phyloP scores from a whole-genome alignment of 2,113 vertebrate species.

The Oenanthe melanoleuca region DNA sequence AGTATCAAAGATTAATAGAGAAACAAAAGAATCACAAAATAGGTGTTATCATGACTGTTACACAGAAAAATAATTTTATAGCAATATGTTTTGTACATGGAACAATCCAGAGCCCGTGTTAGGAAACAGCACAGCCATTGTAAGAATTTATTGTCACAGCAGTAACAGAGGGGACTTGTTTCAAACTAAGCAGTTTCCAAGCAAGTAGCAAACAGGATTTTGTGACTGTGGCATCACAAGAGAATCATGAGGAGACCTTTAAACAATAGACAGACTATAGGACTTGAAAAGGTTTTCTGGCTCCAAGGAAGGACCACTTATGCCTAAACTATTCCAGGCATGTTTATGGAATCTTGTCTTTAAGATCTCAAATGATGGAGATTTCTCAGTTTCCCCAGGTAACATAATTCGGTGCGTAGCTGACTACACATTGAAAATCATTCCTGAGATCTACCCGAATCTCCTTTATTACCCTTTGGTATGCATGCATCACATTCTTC shows the following conservation, averaged over 20 bases:
- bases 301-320: background rate
- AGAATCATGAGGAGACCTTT: background rate
- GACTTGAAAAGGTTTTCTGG: background rate
- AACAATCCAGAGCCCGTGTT: background rate
- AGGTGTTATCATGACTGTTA: background rate
- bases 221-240: background rate
- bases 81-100: background rate
- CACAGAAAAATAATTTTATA: background rate
- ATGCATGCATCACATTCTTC: background rate
- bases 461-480: background rate
- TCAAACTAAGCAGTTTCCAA: background rate
- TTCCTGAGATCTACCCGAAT: background rate
- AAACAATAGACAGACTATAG: background rate
- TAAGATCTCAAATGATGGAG: background rate
- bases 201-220: background rate
- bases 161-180: background rate
- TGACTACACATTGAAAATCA: background rate
- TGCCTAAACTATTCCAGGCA: background rate
- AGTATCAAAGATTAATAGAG: background rate
- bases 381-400: constrained; percentile 19
- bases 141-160: background rate
- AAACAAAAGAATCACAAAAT: background rate
- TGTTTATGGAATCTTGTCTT: background rate
- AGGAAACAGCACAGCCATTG: background rate
- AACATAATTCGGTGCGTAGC: background rate